Evolutionary conservation across 1,140 invertebrate genomes (phyloP).

Genomic region (Pectinophora gossypiella): DNA sequence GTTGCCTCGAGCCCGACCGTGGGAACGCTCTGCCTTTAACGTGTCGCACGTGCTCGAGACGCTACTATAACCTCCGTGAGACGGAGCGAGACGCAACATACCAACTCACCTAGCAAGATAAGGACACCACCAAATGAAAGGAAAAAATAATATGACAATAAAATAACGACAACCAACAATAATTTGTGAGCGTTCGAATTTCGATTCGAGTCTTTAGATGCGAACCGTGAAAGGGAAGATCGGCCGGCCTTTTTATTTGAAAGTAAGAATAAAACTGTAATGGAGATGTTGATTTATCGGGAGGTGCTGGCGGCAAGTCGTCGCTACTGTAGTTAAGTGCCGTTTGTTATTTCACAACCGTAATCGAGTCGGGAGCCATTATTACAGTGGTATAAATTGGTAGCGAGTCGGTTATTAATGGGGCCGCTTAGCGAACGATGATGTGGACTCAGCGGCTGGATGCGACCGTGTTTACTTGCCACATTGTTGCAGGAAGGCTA

Average conservation of each 20-base stretch:
- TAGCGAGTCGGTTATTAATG: conserved; percentile 31
- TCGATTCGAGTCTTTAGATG: conserved; percentile 12
- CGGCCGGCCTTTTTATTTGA: conserved; percentile 31
- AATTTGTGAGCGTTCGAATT: conserved; percentile 63
- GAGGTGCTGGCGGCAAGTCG: conserved; percentile 26
- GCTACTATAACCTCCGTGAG: conserved; percentile 47
- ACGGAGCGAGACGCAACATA: conserved; percentile 32
- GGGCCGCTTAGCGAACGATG: not conserved
- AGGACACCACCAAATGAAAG: conserved; percentile 34
- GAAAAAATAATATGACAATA: conserved; percentile 61
- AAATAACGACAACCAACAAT: conserved; percentile 60
- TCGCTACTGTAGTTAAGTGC: conserved; percentile 51
- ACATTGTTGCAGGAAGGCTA: conserved; percentile 29
- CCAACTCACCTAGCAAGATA: conserved; percentile 15
- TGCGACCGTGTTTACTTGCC: not conserved
- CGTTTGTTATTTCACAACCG: conserved; percentile 51
- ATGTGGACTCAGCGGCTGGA: not conserved
- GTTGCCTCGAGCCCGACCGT: conserved; percentile 60
- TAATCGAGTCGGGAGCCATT: conserved; percentile 20
- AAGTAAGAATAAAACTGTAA: conserved; percentile 53
- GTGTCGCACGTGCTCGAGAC: conserved; percentile 67
- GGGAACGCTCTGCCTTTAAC: conserved; percentile 73
- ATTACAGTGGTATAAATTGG: conserved; percentile 50
- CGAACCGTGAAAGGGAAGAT: conserved; percentile 47
- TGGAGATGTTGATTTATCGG: conserved; percentile 56